Base-by-base conservation (phyloP, 2,888 invertebrate genomes). In the Caenorhabditis sp. region DNA sequence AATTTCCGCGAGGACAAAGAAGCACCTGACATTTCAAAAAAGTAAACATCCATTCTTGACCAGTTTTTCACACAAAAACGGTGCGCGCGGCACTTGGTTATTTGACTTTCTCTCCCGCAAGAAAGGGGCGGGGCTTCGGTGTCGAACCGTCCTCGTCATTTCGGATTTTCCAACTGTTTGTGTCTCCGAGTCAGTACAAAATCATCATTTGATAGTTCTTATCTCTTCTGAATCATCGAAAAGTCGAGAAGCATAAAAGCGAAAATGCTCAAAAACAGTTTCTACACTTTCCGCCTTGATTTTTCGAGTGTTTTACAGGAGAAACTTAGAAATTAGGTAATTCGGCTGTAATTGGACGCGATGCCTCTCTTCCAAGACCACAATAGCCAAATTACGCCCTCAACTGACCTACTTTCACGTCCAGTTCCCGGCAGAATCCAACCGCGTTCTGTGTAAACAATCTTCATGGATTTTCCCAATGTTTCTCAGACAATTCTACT, bases 81-180 rank as follows among this genome's bases (percentile, higher is more conserved):
- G 11, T 9, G 30, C 8, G 6, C 55, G n/a, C 32, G 24, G 20
- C 20, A n/a, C n/a, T n/a, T n/a, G n/a, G n/a, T 15, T 32, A n/a
- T 27, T 35, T 46, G 41, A 68, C 58, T 68, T 68, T 68, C 66
- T 52, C 43, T 65, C 39, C 65, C 65, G 65, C 55, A 48, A 66
- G 52, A 55, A 55, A 45, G 55, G 56, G 65, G 65, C 65, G 65
- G 65, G 48, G 65, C 24, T 24, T 39, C 37, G 27, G 20, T 24
- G 9, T 6, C 22, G n/a, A 24, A 17, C 30, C 17, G 27, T 24
- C 39, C 24, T 59, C 59, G 61, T 61, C 61, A 61, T 41, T 62
- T 52, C 39, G 20, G 24, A 8, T 30, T 52, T 50, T 26, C 39
- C 39, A 20, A 46, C n/a, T n/a, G 26, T 30, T 27, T 58, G 13